These are phyloP conservation scores for Python bivittatus DNA, from an alignment of 2,113 vertebrate genomes.

Conservation along the genomic window DNA sequence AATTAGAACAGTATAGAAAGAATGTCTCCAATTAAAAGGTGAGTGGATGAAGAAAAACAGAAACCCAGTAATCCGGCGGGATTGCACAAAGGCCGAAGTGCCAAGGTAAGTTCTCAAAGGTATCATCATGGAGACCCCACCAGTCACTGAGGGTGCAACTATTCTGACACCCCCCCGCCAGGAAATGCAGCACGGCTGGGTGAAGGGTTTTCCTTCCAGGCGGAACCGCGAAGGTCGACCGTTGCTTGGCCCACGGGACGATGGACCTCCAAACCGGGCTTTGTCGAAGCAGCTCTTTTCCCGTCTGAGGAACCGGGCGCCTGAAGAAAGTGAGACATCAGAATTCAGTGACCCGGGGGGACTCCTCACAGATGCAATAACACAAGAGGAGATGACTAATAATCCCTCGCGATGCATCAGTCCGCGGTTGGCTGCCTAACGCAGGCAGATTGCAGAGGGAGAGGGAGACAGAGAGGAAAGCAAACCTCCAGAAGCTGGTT, in stretches of 20 bases:
- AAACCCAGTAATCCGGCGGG: background rate
- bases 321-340: constrained; percentile 22
- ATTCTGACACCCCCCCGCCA: no score
- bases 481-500: background rate
- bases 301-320: background rate
- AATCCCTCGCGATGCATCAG: background rate
- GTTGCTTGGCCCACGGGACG: background rate
- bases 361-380: background rate
- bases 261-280: background rate
- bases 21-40: background rate
- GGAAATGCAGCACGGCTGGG: no score
- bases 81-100: background rate
- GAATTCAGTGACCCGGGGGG: background rate
- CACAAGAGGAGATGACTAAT: constrained; percentile 9
- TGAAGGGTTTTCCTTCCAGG: background rate
- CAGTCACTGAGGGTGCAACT: background rate
- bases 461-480: background rate
- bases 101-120: background rate
- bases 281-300: background rate
- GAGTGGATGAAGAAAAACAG: background rate
- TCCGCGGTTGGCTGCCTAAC: background rate
- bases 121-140: background rate
- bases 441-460: constrained; percentile 14
- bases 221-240: background rate
- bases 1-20: background rate